These are phyloP conservation scores for Numenius arquata DNA, from an alignment of 2,113 vertebrate species.

Conservation along the genomic window DNA sequence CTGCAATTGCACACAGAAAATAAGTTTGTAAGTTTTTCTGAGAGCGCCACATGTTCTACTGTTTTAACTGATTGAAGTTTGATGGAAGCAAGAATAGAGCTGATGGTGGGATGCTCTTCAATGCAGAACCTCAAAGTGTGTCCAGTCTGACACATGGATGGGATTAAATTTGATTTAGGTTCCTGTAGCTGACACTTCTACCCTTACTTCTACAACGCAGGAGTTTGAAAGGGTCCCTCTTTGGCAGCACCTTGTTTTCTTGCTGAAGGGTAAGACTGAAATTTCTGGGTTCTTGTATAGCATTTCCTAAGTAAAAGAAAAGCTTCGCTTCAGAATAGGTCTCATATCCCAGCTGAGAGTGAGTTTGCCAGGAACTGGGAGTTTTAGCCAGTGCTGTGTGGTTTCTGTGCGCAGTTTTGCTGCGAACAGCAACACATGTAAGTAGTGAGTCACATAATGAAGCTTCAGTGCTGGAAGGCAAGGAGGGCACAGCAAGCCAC, in stretches of 20 bases:
- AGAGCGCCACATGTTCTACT: rapidly evolving
- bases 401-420: constrained; percentile 2
- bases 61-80: background rate
- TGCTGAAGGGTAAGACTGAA: background rate
- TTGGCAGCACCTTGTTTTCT: background rate
- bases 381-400: background rate
- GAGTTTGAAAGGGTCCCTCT: background rate
- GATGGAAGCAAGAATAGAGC: background rate
- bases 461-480: constrained; percentile 19
- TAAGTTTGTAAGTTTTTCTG: background rate
- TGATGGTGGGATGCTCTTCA: background rate
- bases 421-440: background rate
- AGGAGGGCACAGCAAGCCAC: constrained; percentile 28
- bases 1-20: background rate
- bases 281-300: background rate
- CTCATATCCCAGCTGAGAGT: background rate
- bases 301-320: background rate
- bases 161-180: background rate
- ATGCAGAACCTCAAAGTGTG: background rate
- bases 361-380: background rate
- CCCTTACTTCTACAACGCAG: background rate
- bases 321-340: background rate
- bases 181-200: background rate
- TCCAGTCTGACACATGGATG: background rate
- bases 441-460: constrained; percentile 24